Percentiles rank a stretch among this genome's conserved stretches.
Evolutionary conservation across 1,140 invertebrate species (phyloP).

Genomic region (Caerostris darwini): DNA sequence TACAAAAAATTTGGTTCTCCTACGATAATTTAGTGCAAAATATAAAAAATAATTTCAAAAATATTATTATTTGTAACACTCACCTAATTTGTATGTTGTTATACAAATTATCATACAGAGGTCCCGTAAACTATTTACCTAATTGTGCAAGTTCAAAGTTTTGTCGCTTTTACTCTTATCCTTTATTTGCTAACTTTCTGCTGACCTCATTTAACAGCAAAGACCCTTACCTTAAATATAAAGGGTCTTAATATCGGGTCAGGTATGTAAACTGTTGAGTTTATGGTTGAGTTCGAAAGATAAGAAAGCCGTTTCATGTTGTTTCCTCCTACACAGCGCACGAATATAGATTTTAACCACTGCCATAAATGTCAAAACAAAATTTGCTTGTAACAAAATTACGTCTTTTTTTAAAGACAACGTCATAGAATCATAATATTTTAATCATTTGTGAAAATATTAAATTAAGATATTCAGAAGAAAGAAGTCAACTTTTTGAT

Average conservation of each 20-base stretch:
- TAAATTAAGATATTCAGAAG: no score
- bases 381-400: no score
- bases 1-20: no score
- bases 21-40: no score
- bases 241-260: constrained; percentile 4
- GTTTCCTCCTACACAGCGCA: no score
- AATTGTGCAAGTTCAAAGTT: constrained; percentile 46
- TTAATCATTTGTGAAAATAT: no score
- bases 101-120: neutral
- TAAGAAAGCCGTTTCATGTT: neutral
- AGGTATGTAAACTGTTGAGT: neutral
- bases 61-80: neutral
- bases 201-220: constrained; percentile 55
- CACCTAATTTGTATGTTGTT: neutral
- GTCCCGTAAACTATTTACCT: neutral
- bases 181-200: constrained; percentile 60
- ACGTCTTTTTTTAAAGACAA: no score
- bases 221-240: neutral
- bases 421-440: no score
- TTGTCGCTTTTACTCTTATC: constrained; percentile 30
- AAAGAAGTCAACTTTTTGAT: no score
- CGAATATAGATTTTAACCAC: no score
- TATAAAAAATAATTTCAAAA: no score
- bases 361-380: no score
- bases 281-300: neutral